phyloP scores from a whole-genome alignment of 2,888 invertebrate genomes.

The Teleogryllus oceanicus region DNA sequence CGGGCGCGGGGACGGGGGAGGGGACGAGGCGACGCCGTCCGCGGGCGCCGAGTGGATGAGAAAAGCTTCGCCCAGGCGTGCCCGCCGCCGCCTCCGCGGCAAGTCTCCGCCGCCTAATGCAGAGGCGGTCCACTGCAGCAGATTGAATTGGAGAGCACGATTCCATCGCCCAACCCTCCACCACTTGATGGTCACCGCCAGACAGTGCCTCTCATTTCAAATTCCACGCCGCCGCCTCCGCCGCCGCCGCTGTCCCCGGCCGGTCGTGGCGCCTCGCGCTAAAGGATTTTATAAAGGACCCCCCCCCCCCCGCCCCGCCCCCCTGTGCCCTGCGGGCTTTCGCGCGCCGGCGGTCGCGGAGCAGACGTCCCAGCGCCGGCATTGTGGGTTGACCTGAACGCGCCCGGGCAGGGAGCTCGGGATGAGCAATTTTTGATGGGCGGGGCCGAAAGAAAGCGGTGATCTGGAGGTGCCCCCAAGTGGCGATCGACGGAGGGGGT shows the following conservation, averaged over 20 bases:
- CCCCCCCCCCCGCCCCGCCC: not conserved
- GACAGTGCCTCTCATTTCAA: constrained; percentile 9
- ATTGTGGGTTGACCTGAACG: not conserved
- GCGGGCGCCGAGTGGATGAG: not conserved
- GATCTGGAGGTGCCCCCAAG: too few species aligned
- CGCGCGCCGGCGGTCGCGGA: too few species aligned
- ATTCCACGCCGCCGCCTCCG: not conserved
- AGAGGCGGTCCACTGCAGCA: not conserved
- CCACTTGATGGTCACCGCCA: constrained; percentile 18
- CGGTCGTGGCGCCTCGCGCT: not conserved
- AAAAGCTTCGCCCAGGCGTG: not conserved
- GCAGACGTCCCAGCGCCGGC: not conserved
- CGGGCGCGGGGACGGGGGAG: too few species aligned
- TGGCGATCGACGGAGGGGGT: too few species aligned
- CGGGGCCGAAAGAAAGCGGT: not conserved
- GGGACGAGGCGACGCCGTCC: too few species aligned
- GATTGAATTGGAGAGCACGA: constrained; percentile 10
- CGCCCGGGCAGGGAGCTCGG: not conserved
- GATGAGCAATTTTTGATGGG: constrained; percentile 18
- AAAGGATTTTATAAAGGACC: constrained; percentile 10
- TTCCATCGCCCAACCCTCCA: not conserved
- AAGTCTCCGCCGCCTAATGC: not conserved
- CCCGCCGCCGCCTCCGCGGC: not conserved
- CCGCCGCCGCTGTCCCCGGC: not conserved
- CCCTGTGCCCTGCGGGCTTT: too few species aligned